phyloP scores from a whole-genome alignment of 30 jellyfish, hydroid and myxozoan genomes.

The Aurelia sp. region DNA sequence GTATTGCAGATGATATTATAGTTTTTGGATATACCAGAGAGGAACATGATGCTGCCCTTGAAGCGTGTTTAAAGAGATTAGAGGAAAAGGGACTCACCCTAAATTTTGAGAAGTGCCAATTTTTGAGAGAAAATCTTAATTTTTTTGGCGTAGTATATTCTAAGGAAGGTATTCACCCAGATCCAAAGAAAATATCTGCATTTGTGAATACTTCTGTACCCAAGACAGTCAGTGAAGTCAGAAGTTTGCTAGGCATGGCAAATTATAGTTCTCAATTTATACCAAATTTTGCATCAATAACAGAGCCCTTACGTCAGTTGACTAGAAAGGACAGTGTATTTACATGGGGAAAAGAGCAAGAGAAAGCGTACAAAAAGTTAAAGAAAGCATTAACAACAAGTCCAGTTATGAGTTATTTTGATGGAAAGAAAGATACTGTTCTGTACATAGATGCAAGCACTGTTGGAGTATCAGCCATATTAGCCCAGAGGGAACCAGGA shows the following conservation, averaged over 20 bases:
- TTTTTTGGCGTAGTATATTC: constrained; percentile 55
- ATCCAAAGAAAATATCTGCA: constrained; percentile 28
- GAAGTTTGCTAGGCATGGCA: constrained; percentile 61
- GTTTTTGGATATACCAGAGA: constrained; percentile 11
- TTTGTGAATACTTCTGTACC: constrained; percentile 38
- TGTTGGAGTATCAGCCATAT: constrained; percentile 40
- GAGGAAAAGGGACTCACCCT: constrained; percentile 25
- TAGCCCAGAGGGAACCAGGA: constrained; percentile 22
- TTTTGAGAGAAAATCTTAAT: constrained; percentile 32
- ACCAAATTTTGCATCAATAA: constrained; percentile 20
- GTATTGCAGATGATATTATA: constrained; percentile 29
- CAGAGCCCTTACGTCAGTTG: constrained; percentile 57
- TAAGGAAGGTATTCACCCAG: constrained; percentile 43
- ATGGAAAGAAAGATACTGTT: constrained; percentile 27
- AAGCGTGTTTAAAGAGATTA: constrained; percentile 23
- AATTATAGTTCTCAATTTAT: constrained; percentile 36
- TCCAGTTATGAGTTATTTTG: constrained; percentile 34
- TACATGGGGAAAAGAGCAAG: constrained; percentile 22
- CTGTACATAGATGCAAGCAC: constrained; percentile 39
- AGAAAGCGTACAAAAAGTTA: constrained; percentile 13
- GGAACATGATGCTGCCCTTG: constrained; percentile 41
- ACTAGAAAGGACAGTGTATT: constrained; percentile 36
- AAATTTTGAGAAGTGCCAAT: constrained; percentile 56
- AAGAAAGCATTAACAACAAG: constrained; percentile 33
- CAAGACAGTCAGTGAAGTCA: constrained; percentile 28